phyloP scores from a whole-genome alignment of 2,797 vertebrate species.

The Oryzias sinensis region DNA sequence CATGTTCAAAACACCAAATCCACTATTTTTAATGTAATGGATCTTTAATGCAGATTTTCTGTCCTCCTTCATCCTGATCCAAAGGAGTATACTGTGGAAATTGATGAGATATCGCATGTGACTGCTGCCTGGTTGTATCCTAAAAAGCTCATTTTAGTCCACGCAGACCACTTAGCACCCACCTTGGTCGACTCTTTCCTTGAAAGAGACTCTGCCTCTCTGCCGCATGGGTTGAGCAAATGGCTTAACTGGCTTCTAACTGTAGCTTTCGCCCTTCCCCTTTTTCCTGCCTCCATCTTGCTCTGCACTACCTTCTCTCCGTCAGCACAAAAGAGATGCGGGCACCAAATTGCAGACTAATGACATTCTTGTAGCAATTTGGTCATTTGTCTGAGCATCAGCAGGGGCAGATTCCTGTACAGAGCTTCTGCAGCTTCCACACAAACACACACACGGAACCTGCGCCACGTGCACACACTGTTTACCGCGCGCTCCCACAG shows the following conservation, averaged over 20 bases:
- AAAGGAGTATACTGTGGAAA: too few relatives aligned
- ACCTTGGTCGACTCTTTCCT: slow-evolving; percentile 24
- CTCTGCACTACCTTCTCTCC: slow-evolving; percentile 18
- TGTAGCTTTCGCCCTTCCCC: slow-evolving; percentile 31
- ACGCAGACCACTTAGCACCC: slow-evolving; percentile 24
- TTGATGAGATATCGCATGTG: not conserved
- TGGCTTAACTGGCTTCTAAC: slow-evolving; percentile 38
- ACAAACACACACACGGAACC: not conserved
- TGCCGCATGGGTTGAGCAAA: slow-evolving; percentile 30
- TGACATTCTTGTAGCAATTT: slow-evolving; percentile 50
- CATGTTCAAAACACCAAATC: too few relatives aligned
- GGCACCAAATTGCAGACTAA: slow-evolving; percentile 56
- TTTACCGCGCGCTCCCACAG: not conserved
- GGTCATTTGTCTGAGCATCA: slow-evolving; percentile 52
- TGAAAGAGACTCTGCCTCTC: slow-evolving; percentile 18
- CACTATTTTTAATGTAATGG: too few relatives aligned
- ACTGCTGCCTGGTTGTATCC: not conserved
- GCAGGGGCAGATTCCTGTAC: slow-evolving; percentile 2
- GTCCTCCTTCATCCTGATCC: too few relatives aligned
- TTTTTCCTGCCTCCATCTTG: slow-evolving; percentile 35
- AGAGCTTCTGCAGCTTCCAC: not conserved
- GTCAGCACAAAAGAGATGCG: slow-evolving; percentile 58
- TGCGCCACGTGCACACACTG: not conserved
- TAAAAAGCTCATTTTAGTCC: slow-evolving; percentile 18
- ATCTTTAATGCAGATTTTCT: too few relatives aligned